Conservation (phyloP, 2,888 invertebrate genomes). For the Choristoneura rosaceana region DNA sequence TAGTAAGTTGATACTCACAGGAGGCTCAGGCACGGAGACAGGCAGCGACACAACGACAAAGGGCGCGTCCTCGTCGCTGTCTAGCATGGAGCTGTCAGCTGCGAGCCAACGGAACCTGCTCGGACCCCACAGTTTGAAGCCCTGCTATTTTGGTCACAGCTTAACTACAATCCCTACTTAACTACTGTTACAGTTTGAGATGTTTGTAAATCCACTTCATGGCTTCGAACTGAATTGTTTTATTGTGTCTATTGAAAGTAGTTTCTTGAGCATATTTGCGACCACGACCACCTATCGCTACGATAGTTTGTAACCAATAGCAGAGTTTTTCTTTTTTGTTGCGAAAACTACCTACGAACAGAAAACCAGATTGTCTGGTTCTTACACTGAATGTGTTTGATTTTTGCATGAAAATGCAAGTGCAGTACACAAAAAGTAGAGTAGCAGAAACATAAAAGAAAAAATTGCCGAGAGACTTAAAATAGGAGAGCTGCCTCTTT, state of each 20-base stretch:
- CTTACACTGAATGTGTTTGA: no score
- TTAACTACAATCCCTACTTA: neutral
- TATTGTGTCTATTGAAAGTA: neutral
- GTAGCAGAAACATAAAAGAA: no score
- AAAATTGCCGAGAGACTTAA: no score
- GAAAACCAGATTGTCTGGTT: no score
- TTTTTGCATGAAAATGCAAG: no score
- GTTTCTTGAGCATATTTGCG: no score
- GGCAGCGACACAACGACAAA: slow-evolving; percentile 89
- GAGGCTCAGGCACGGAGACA: slow-evolving; percentile 83
- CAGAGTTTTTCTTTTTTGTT: no score
- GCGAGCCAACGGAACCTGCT: slow-evolving; percentile 78
- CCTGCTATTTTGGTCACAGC: slow-evolving; percentile 46
- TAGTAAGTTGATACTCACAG: slow-evolving; percentile 59
- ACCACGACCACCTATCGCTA: no score
- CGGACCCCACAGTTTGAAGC: slow-evolving; percentile 77
- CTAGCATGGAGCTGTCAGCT: slow-evolving; percentile 80
- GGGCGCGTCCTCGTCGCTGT: slow-evolving; percentile 88
- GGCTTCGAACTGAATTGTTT: neutral
- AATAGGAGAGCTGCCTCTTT: no score
- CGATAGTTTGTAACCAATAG: no score
- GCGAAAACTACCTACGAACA: no score
- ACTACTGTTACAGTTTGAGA: neutral
- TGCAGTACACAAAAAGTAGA: no score
- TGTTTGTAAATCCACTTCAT: slow-evolving; percentile 1